These are phyloP conservation scores for Motacilla alba DNA, from an alignment of 2,113 vertebrate genomes.

Conservation along the genomic window DNA sequence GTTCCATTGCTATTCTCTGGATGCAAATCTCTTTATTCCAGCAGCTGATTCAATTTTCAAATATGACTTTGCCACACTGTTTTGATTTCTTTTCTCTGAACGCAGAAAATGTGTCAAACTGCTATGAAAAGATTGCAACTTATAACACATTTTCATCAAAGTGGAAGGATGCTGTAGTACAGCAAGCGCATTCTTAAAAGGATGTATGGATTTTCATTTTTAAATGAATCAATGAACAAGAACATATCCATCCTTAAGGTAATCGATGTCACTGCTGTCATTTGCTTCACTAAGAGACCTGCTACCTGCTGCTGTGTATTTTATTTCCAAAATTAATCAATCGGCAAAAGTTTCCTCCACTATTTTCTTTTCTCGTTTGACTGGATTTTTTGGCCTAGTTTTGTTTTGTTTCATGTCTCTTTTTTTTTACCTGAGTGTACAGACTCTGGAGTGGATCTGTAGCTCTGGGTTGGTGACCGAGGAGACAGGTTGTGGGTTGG, in stretches of 20 bases:
- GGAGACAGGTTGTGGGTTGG: constrained; percentile 94
- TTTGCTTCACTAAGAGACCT: background rate
- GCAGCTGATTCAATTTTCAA: constrained; percentile 19
- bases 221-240: background rate
- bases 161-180: background rate
- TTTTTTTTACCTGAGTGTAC: constrained; percentile 83
- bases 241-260: background rate
- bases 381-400: background rate
- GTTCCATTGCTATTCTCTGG: background rate
- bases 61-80: background rate
- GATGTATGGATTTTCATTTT: constrained; percentile 24
- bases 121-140: background rate
- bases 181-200: background rate
- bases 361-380: background rate
- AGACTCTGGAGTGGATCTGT: constrained; percentile 86
- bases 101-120: constrained; percentile 2
- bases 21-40: constrained; percentile 6
- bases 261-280: background rate
- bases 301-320: background rate
- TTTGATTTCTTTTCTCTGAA: constrained; percentile 37
- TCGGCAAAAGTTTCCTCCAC: background rate
- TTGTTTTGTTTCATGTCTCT: background rate
- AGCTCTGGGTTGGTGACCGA: constrained; percentile 91
- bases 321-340: background rate
- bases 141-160: background rate